Evolutionary conservation across 2,888 invertebrate species (phyloP).

Genomic region (Eilema depressum): DNA sequence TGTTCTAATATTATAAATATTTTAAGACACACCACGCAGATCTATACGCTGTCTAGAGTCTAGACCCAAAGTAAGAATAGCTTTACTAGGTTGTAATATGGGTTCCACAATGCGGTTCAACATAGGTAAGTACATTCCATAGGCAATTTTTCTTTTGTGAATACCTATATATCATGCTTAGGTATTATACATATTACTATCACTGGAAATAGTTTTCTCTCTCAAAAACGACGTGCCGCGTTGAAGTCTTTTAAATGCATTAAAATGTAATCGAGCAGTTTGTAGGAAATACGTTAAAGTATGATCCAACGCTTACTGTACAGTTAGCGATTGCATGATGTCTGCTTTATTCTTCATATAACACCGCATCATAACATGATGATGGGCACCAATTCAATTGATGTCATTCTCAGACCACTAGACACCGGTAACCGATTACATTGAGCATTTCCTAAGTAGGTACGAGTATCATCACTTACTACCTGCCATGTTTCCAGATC

Average conservation of each 20-base stretch:
- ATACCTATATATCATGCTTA: too few species aligned
- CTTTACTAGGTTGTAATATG: too few species aligned
- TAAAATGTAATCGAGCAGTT: not conserved
- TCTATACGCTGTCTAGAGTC: too few species aligned
- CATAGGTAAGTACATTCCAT: too few species aligned
- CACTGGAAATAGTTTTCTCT: not conserved
- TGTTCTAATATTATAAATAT: too few species aligned
- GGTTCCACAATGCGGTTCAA: too few species aligned
- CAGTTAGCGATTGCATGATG: too few species aligned
- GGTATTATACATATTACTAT: not conserved
- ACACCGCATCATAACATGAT: not conserved
- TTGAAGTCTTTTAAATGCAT: conserved; percentile 56
- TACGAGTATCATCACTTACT: not conserved
- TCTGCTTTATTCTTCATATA: not conserved
- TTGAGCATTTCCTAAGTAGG: not conserved
- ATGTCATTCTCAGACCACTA: conserved; percentile 16
- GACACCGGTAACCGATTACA: not conserved
- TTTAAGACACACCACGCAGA: too few species aligned
- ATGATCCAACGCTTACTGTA: not conserved
- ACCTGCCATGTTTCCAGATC: too few species aligned
- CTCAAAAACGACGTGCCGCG: conserved; percentile 32
- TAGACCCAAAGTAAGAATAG: too few species aligned
- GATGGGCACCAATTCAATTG: conserved; percentile 7
- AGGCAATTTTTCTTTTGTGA: too few species aligned
- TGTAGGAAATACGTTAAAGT: not conserved